Percentiles rank a stretch among this genome's conserved stretches.
These are phyloP conservation scores for Melanotaenia parkinsoni DNA, from an alignment of 2,797 vertebrate species.

Conservation along the genomic window DNA sequence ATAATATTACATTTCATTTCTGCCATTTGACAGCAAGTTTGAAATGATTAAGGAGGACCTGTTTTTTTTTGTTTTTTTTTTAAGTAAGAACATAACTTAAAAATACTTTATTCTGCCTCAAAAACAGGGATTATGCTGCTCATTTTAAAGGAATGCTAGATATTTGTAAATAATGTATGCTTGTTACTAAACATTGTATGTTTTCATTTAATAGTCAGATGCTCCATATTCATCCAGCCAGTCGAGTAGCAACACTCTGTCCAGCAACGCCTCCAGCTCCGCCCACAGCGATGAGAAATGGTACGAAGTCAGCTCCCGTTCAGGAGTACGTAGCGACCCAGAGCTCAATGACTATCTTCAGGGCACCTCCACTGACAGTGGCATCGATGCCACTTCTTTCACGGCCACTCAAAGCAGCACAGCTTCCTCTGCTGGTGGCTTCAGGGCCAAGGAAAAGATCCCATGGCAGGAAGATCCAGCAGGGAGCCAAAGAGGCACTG, in stretches of 20 bases:
- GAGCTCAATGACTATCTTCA: slow-evolving; percentile 93
- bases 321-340: slow-evolving; percentile 85
- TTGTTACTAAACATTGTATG: neutral
- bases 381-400: slow-evolving; percentile 91
- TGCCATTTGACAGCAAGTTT: neutral
- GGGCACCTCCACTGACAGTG: slow-evolving; percentile 90
- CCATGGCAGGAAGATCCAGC: slow-evolving; percentile 88
- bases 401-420: slow-evolving; percentile 89
- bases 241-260: slow-evolving; percentile 96
- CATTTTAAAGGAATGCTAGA: neutral
- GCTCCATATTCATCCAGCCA: slow-evolving; percentile 92
- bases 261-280: slow-evolving; percentile 95
- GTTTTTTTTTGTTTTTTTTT: too few species aligned
- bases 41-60: neutral
- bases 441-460: slow-evolving; percentile 87
- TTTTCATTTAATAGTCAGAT: slow-evolving; percentile 80
- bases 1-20: neutral
- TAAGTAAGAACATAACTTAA: too few species aligned
- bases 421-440: slow-evolving; percentile 81
- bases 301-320: slow-evolving; percentile 89
- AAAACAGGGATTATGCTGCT: too few species aligned
- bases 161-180: neutral
- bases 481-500: slow-evolving; percentile 60
- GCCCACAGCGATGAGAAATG: slow-evolving; percentile 97
- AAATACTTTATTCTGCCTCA: too few species aligned